A percentile compares a stretch with the other conserved stretches of the same genome.
These are phyloP conservation scores for Lathronympha strigana DNA, from an alignment of 2,888 invertebrate genomes.

Conservation along the genomic window DNA sequence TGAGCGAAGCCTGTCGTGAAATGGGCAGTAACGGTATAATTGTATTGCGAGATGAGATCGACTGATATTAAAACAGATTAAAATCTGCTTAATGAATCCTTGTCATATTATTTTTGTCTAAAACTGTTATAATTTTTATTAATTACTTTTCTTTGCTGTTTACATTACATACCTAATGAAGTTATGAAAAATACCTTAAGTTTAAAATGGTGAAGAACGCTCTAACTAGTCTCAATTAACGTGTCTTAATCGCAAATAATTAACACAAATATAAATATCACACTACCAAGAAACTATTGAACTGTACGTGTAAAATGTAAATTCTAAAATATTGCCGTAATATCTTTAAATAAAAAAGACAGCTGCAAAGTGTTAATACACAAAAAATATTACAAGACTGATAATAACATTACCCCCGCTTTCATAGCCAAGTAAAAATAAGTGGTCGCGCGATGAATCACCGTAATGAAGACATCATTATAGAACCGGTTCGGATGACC, in stretches of 20 bases:
- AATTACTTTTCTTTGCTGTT: background rate
- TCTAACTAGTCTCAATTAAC: too few relatives aligned
- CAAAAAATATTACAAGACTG: slow-evolving; percentile 34
- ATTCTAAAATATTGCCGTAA: too few relatives aligned
- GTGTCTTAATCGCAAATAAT: too few relatives aligned
- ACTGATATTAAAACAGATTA: slow-evolving; percentile 77
- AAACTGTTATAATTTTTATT: slow-evolving; percentile 11
- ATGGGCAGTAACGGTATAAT: slow-evolving; percentile 81
- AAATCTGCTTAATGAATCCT: slow-evolving; percentile 74
- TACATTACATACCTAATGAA: background rate
- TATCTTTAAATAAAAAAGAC: background rate
- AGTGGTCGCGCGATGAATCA: slow-evolving; percentile 67
- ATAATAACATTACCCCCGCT: slow-evolving; percentile 48
- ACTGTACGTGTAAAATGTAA: too few relatives aligned
- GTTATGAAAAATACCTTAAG: background rate
- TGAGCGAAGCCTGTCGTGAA: slow-evolving; percentile 79
- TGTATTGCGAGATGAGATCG: slow-evolving; percentile 77
- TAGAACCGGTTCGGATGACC: slow-evolving; percentile 70
- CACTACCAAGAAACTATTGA: too few relatives aligned
- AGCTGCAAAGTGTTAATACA: slow-evolving; percentile 18
- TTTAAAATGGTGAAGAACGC: too few relatives aligned
- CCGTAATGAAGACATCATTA: slow-evolving; percentile 78
- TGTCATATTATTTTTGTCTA: slow-evolving; percentile 61
- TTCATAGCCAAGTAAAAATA: slow-evolving; percentile 45
- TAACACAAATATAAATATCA: too few relatives aligned